These are phyloP conservation scores for Rhabdophis nuchalis DNA, from an alignment of 2,797 vertebrate genomes.

Conservation along the genomic window DNA sequence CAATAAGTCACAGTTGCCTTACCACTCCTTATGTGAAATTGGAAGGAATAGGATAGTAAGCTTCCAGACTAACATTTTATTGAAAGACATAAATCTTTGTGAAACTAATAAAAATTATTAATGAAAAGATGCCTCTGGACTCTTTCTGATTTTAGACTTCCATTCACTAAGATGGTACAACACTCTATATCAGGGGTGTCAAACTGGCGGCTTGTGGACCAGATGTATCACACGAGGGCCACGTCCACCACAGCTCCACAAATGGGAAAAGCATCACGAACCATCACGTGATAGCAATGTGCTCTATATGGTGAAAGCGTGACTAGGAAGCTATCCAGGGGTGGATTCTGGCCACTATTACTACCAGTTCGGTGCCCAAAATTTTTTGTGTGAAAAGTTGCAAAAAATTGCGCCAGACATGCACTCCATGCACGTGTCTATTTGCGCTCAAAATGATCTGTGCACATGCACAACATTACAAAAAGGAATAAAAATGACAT, in stretches of 20 bases:
- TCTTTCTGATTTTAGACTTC: background rate
- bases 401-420: too few relatives aligned
- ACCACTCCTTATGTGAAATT: background rate
- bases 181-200: background rate
- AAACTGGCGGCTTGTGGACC: too few relatives aligned
- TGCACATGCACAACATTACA: too few relatives aligned
- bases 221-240: fast-evolving
- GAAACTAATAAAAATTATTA: background rate
- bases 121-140: background rate
- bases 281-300: too few relatives aligned
- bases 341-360: too few relatives aligned
- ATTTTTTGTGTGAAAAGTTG: too few relatives aligned
- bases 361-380: too few relatives aligned
- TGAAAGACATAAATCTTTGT: background rate
- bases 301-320: background rate
- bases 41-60: background rate
- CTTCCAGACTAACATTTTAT: background rate
- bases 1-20: background rate
- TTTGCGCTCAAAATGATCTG: too few relatives aligned
- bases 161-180: background rate
- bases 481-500: too few relatives aligned
- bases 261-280: too few relatives aligned
- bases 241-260: too few relatives aligned
- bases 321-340: background rate
- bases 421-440: too few relatives aligned